Evolutionary conservation across 2,888 invertebrate genomes (phyloP), one percentile per base, ranked within the genome.

Genomic region (Caenorhabditis sp.): DNA sequence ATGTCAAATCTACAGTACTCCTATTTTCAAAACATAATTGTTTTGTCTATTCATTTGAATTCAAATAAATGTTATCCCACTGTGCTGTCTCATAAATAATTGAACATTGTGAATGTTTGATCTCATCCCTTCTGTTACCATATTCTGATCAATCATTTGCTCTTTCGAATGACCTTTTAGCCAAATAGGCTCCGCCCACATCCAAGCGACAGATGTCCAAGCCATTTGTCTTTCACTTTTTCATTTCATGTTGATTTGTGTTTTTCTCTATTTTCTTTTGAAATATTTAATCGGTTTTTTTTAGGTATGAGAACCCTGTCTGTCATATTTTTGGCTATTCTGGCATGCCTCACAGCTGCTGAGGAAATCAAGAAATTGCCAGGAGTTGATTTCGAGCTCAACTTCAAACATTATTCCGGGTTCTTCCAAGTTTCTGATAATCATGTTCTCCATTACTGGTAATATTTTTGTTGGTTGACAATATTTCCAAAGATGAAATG

Each of bases 391-490:
- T 84, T 82, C 55, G 81, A 83, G 24, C 73, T 81, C 31, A 81
- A 83, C 70, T 85, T 85, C 78, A 84, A 83, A 68, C 84, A 86
- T 58, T 86, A 83, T 66, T 86, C 84, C 2, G 86, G 86, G 43
- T 86, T 83, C 76, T 70, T 86, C 65, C 83, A 89, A 65, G 89
- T 88, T n/a, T 86, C 88, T 1, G 86, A 87, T 43, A 87, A 84
- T 31, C 88, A 88, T 74, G 81, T 86, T 14, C 84, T 89, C 6
- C 89, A 89, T 76, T 89, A 89, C 80, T 89, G 89, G 89, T 89
- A 76, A 78, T 75, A 69, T 62, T 14, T 27, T 12, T 43, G 49
- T 49, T 17, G 23, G 24, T 10, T 5, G n/a, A 19, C 17, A 50
- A n/a, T 8, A 50, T 4, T 14, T n/a, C 17, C n/a, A 50, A 50